phyloP scores from a whole-genome alignment of 2,888 invertebrate species.

The Cephus sareptanus region DNA sequence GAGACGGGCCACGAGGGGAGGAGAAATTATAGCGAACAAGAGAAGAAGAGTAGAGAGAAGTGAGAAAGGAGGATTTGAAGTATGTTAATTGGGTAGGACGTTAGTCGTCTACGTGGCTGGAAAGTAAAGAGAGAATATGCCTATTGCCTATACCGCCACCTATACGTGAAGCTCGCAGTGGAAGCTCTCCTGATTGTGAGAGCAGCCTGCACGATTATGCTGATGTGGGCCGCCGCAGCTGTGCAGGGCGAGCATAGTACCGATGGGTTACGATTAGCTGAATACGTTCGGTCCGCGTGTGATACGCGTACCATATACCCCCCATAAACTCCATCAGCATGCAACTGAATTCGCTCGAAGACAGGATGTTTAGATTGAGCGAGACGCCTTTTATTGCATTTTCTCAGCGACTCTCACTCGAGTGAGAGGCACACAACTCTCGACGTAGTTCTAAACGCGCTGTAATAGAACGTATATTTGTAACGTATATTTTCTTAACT shows the following conservation, averaged over 20 bases:
- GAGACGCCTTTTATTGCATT: conserved; percentile 44
- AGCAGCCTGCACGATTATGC: too few relatives aligned
- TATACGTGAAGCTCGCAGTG: too few relatives aligned
- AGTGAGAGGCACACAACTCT: not conserved
- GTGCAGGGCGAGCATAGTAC: not conserved
- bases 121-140: too few relatives aligned
- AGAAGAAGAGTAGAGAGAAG: too few relatives aligned
- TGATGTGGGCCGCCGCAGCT: not conserved
- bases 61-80: too few relatives aligned
- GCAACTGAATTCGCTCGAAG: conserved; percentile 34
- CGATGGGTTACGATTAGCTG: not conserved
- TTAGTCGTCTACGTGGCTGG: too few relatives aligned
- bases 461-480: not conserved
- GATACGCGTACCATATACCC: not conserved
- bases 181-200: too few relatives aligned
- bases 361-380: conserved; percentile 55
- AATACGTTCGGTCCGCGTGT: not conserved
- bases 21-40: too few relatives aligned
- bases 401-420: conserved; percentile 29
- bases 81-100: too few relatives aligned
- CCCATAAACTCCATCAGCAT: conserved; percentile 5
- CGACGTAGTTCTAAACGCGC: not conserved
- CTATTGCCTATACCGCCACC: too few relatives aligned
- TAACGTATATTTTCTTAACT: too few relatives aligned
- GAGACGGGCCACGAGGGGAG: too few relatives aligned